Conservation (phyloP, 2,113 vertebrate species). For the Aplodontia rufa region DNA sequence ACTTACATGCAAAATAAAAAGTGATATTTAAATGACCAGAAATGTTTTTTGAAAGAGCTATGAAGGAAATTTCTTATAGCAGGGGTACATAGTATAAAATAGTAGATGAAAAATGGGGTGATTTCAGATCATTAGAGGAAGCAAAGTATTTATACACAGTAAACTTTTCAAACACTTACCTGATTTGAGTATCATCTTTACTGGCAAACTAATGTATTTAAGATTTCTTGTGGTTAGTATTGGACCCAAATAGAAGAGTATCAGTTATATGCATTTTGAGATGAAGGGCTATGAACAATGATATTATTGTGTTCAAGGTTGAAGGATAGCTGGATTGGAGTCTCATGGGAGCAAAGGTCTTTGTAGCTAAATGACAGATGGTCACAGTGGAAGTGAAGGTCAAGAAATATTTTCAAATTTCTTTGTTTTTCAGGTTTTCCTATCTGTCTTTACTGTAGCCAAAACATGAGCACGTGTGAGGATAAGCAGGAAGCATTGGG, state of each 20-base stretch:
- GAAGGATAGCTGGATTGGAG: neutral
- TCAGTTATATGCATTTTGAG: neutral
- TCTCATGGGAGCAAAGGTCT: rapidly evolving
- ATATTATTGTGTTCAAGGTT: too few species aligned
- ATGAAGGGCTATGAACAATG: neutral
- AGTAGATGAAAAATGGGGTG: neutral
- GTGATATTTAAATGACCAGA: neutral
- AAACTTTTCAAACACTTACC: neutral
- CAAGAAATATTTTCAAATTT: neutral
- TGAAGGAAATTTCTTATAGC: neutral
- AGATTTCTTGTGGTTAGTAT: rapidly evolving
- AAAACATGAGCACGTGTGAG: neutral
- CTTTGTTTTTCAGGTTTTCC: neutral
- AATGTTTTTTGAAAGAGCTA: neutral
- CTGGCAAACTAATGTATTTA: neutral
- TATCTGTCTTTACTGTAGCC: neutral
- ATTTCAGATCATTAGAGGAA: neutral
- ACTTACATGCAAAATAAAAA: neutral
- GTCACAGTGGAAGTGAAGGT: rapidly evolving
- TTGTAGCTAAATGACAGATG: neutral
- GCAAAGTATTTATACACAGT: neutral
- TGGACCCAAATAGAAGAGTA: neutral
- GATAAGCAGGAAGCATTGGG: neutral
- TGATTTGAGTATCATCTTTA: too few species aligned
- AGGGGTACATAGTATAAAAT: neutral